Conservation (phyloP, 2,797 vertebrate genomes). For the Labeo calbasu region DNA sequence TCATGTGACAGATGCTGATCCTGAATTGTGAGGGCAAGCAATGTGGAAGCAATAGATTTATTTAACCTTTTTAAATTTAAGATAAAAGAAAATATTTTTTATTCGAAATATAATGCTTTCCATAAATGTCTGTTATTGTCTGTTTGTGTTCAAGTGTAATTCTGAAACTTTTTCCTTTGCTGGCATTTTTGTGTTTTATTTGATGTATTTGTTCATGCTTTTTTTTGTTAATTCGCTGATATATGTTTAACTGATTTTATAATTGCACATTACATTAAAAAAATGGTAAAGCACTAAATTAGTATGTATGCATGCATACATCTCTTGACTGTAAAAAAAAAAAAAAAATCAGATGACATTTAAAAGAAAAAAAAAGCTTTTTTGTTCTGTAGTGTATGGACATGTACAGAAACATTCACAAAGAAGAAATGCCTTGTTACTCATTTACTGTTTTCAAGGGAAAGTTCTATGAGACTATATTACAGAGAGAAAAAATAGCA, state of each 20-base stretch:
- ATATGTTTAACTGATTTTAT: not conserved
- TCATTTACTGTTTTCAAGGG: not conserved
- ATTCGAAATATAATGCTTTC: not conserved
- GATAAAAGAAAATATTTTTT: not conserved
- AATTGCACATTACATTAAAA: not conserved
- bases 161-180: not conserved
- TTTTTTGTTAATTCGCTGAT: not conserved
- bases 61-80: not conserved
- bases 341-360: not conserved
- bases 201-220: not conserved
- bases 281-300: not conserved
- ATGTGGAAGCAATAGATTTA: not conserved
- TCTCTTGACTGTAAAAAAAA: not conserved
- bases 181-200: not conserved
- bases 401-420: not conserved
- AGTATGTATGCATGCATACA: not conserved
- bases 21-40: not conserved
- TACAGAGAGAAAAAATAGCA: not conserved
- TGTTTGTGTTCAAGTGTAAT: not conserved
- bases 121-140: not conserved
- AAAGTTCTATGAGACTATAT: not conserved
- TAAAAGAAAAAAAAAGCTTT: not conserved
- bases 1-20: slow-evolving; percentile 17
- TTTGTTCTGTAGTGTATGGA: not conserved
- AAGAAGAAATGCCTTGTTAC: not conserved